phyloP scores from a whole-genome alignment of 2,797 vertebrate species.

The Glossophaga mutica region DNA sequence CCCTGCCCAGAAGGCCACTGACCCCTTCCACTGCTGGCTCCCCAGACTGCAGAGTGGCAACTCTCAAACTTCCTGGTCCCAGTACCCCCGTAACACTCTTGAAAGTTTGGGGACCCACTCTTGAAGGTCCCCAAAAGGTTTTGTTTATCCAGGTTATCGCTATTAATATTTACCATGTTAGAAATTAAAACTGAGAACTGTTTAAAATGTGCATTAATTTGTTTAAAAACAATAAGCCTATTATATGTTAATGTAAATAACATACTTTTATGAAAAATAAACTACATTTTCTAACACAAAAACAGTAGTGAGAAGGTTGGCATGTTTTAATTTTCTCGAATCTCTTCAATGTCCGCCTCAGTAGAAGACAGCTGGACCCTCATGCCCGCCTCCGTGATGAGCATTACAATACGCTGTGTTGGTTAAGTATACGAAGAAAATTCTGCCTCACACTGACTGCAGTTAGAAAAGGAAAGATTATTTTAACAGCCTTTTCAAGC shows the following conservation, averaged over 20 bases:
- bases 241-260: background rate
- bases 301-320: background rate
- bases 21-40: background rate
- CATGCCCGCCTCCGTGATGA: background rate
- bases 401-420: background rate
- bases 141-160: background rate
- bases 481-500: background rate
- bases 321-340: background rate
- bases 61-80: background rate
- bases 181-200: background rate
- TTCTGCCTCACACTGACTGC: background rate
- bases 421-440: background rate
- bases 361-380: background rate
- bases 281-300: background rate
- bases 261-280: background rate
- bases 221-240: slow-evolving; percentile 11
- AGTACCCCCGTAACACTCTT: background rate
- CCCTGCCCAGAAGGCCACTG: background rate
- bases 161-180: background rate
- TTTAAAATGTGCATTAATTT: background rate
- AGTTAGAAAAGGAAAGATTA: background rate
- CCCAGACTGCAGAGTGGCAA: background rate
- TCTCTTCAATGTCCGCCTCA: background rate
- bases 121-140: background rate
- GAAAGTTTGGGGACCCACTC: background rate